phyloP scores from a whole-genome alignment of 1,140 invertebrate genomes.

The Sitobion miscanthi region DNA sequence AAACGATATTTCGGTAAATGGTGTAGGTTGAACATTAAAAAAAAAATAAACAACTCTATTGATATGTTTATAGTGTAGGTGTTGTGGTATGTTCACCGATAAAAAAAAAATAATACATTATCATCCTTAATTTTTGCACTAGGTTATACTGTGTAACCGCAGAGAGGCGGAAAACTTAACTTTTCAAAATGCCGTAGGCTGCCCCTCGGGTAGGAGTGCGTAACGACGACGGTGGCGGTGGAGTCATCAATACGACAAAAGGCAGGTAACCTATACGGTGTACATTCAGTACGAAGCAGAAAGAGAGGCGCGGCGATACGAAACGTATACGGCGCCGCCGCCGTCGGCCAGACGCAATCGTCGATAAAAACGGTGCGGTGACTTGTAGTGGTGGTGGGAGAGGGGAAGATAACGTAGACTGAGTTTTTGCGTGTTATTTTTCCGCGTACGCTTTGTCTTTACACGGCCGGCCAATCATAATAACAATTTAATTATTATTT shows the following conservation, averaged over 20 bases:
- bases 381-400: not conserved
- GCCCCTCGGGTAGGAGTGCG: too few relatives aligned
- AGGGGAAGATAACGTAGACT: too few relatives aligned
- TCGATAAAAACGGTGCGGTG: not conserved
- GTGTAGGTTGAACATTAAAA: too few relatives aligned
- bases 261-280: not conserved
- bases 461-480: not conserved
- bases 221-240: not conserved
- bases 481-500: not conserved
- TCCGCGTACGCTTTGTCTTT: not conserved
- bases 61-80: not conserved
- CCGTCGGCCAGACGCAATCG: not conserved
- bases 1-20: too few relatives aligned
- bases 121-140: not conserved
- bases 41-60: not conserved
- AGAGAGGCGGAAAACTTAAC: not conserved
- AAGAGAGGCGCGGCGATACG: not conserved
- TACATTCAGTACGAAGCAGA: not conserved
- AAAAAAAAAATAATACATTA: not conserved
- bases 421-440: not conserved
- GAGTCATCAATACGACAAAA: not conserved
- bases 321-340: not conserved
- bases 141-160: not conserved
- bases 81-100: not conserved
- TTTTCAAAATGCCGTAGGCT: not conserved